Evolutionary conservation across 2,888 invertebrate genomes (phyloP).

Genomic region (Sabellastarte sp.): DNA sequence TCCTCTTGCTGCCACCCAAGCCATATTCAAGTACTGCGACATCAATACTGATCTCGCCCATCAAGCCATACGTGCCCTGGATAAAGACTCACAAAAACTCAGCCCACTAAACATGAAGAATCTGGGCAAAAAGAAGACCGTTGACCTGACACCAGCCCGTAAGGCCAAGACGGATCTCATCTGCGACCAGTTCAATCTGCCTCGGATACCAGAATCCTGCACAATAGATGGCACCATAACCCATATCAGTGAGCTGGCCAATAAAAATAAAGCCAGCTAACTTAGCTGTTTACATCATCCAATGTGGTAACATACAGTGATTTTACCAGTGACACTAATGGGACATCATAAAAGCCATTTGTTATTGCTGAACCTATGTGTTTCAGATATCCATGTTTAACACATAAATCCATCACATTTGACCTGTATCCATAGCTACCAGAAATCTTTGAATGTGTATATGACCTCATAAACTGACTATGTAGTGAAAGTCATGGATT

Average conservation of each 20-base stretch:
- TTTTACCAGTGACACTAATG: no score
- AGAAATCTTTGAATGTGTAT: no score
- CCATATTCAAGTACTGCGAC: background rate
- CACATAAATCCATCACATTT: no score
- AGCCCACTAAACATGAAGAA: background rate
- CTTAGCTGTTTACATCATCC: no score
- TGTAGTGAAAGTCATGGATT: no score
- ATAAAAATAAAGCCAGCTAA: no score
- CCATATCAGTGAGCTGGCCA: background rate
- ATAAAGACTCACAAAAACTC: background rate
- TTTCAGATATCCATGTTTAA: no score
- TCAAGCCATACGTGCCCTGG: background rate
- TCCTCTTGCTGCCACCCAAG: background rate
- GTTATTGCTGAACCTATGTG: no score
- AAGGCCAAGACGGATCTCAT: background rate
- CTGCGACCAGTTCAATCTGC: slow-evolving; percentile 1
- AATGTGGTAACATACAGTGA: no score
- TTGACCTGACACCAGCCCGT: background rate
- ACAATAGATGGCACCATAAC: background rate
- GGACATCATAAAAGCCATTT: no score
- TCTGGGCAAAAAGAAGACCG: background rate
- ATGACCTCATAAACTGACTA: no score
- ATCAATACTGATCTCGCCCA: background rate
- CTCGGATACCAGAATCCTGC: background rate
- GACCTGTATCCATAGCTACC: no score